Percentiles rank a stretch among this genome's conserved stretches.
Conservation (phyloP, 2,113 vertebrate species). For the Plecturocebus donacophilus region DNA sequence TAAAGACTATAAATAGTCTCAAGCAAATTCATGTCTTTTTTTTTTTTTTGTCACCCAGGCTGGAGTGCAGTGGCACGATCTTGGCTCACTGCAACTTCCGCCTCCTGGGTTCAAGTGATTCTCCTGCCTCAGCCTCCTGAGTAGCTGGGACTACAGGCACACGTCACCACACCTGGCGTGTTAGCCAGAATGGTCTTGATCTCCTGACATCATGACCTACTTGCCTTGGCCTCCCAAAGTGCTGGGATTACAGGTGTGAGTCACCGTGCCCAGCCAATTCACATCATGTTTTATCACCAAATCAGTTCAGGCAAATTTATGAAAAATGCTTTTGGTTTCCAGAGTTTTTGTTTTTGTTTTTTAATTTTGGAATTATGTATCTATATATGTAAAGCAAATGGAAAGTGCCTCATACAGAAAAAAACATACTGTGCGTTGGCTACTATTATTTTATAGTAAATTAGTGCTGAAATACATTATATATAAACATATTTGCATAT, state of each 20-base stretch:
- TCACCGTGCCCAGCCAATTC: not conserved
- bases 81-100: too few species aligned
- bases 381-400: not conserved
- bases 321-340: not conserved
- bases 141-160: too few species aligned
- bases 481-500: not conserved
- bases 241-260: too few species aligned
- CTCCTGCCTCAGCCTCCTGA: too few species aligned
- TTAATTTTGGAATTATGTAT: not conserved
- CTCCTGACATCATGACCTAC: too few species aligned
- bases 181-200: too few species aligned
- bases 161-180: too few species aligned
- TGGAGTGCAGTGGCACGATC: too few species aligned
- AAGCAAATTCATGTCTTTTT: not conserved
- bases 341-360: not conserved
- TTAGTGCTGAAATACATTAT: not conserved
- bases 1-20: not conserved
- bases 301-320: not conserved
- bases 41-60: too few species aligned
- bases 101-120: too few species aligned
- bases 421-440: not conserved
- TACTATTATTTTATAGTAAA: not conserved
- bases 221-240: too few species aligned
- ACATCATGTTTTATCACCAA: not conserved
- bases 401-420: not conserved